Percentiles rank a stretch among this genome's conserved stretches.
These are phyloP conservation scores for Megalops cyprinoides DNA, from an alignment of 2,797 vertebrate genomes.

Conservation along the genomic window DNA sequence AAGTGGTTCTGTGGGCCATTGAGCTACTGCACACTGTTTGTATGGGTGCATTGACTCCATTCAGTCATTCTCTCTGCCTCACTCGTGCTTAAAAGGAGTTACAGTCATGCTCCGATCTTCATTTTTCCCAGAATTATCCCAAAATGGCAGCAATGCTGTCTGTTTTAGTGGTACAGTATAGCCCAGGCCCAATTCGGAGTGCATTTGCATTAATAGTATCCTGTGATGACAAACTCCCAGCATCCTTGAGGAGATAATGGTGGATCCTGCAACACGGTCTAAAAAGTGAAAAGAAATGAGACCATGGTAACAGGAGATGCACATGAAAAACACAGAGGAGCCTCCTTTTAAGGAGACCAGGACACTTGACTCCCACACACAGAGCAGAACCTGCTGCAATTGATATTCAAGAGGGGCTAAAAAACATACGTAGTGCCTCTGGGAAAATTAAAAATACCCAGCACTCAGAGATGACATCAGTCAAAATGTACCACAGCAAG, in stretches of 20 bases:
- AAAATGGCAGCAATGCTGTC: neutral
- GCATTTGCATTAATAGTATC: neutral
- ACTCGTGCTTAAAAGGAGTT: neutral
- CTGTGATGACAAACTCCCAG: neutral
- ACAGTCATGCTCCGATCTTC: neutral
- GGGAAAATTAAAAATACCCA: constrained; percentile 30
- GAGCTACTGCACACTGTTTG: too few species aligned
- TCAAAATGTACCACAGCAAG: constrained; percentile 5
- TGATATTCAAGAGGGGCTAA: constrained; percentile 29
- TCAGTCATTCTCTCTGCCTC: constrained; percentile 13
- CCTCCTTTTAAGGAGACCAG: constrained; percentile 24
- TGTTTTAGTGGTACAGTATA: neutral
- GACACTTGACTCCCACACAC: constrained; percentile 27
- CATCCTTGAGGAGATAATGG: neutral
- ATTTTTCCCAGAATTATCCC: neutral
- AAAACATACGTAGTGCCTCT: neutral
- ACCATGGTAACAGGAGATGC: neutral
- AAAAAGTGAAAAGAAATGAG: neutral
- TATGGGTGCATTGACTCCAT: constrained; percentile 9
- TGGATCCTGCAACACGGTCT: neutral
- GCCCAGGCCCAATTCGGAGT: too few species aligned
- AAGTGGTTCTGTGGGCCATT: neutral
- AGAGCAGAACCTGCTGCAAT: constrained; percentile 25
- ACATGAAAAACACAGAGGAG: neutral
- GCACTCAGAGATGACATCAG: constrained; percentile 27